phyloP scores from a whole-genome alignment of 2,888 invertebrate genomes.

The Abrostola tripartita region DNA sequence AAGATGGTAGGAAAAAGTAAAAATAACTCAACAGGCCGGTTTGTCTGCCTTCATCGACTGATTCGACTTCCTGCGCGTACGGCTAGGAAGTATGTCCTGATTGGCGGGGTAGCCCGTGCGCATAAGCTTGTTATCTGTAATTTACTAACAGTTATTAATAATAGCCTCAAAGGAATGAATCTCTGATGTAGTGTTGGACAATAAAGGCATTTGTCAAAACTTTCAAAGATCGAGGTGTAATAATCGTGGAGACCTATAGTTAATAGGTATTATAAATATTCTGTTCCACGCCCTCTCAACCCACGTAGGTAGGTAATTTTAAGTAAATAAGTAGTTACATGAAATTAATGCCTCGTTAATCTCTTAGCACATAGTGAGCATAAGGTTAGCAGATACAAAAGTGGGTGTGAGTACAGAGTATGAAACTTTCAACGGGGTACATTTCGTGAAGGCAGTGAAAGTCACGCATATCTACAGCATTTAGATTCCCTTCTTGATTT shows the following conservation, averaged over 20 bases:
- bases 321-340: slow-evolving; percentile 45
- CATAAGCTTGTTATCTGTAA: slow-evolving; percentile 65
- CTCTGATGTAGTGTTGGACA: slow-evolving; percentile 59
- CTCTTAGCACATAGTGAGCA: slow-evolving; percentile 32
- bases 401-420: slow-evolving; percentile 12
- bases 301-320: slow-evolving; percentile 25
- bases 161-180: slow-evolving; percentile 65
- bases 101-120: slow-evolving; percentile 67
- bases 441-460: neutral
- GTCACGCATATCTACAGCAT: neutral
- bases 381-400: slow-evolving; percentile 14
- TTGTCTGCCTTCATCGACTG: slow-evolving; percentile 57
- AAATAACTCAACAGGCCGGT: slow-evolving; percentile 74
- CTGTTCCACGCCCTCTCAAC: slow-evolving; percentile 11
- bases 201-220: slow-evolving; percentile 65
- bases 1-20: slow-evolving; percentile 66
- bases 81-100: slow-evolving; percentile 66
- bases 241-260: slow-evolving; percentile 42
- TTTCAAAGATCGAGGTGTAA: slow-evolving; percentile 65
- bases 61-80: slow-evolving; percentile 68
- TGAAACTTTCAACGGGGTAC: slow-evolving; percentile 12
- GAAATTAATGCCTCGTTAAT: slow-evolving; percentile 53
- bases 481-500: neutral
- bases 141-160: slow-evolving; percentile 66
- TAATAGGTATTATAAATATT: slow-evolving; percentile 26